Evolutionary conservation across 2,797 vertebrate genomes (phyloP), one percentile per base, ranked within the genome.

Genomic region (Hafferia zeledoni): DNA sequence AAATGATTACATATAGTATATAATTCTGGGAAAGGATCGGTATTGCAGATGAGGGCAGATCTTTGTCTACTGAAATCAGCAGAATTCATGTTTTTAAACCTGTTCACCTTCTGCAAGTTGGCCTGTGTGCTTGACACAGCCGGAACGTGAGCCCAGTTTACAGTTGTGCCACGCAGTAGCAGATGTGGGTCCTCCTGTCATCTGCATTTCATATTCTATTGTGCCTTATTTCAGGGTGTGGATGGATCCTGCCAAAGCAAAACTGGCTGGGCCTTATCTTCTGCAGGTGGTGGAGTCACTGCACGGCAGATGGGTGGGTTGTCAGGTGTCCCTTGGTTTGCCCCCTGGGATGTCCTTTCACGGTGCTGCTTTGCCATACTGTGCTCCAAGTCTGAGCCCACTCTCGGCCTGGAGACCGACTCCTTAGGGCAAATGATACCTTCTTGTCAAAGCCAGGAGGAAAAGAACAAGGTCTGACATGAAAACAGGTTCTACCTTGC

Each of bases 171-270:
- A 46, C 31, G 50, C 23, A 22, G 39, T 1, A 89, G 57, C 70
- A 92, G 76, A 71, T 76, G 60, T 33, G 53, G 53, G 46, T 77
- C 37, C 75, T 89, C 79, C 46, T 95, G 82, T 94, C 79, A 65
- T 92, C 93, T 69, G 72, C 65, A 61, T 94, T 93, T 94, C 90
- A 94, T 94, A 83, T 57, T 59, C 68, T 57, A 16, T 20, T 55
- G 43, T 24, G 57, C 80, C 63, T 81, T 84, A 84, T 90, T 91
- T 95, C 74, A 75, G 69, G 31, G 70, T 90, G 91, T 39, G 61
- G 85, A 93, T 17, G 60, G 93, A 94, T 93, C 59, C 85, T 94
- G 94, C 70, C 77, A 88, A 69, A 72, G 43, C 44, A 76, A 47
- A 91, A 35, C 83, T 83, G 88, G 44, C 77, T 76, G 70, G 63